Evolutionary conservation across 2,113 vertebrate species (phyloP).

Genomic region (Taxidea taxus): DNA sequence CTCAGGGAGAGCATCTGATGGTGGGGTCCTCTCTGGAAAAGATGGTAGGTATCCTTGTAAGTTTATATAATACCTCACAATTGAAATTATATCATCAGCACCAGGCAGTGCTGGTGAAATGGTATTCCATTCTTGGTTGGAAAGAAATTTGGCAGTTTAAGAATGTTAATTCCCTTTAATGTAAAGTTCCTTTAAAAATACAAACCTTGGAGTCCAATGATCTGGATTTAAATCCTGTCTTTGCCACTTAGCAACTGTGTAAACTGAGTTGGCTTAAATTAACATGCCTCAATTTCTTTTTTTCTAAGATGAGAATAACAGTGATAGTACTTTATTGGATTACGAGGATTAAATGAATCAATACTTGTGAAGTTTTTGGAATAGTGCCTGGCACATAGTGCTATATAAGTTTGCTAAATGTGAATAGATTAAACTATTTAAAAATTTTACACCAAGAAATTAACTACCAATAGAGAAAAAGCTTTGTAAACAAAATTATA

Average conservation of each 20-base stretch:
- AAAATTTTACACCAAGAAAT: not conserved
- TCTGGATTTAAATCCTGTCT: not conserved
- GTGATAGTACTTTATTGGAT: not conserved
- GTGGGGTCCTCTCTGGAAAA: conserved; percentile 1
- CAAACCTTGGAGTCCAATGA: not conserved
- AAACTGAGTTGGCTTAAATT: not conserved
- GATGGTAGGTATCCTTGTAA: not conserved
- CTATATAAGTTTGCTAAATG: not conserved
- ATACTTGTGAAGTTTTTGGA: not conserved
- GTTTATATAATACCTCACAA: not conserved
- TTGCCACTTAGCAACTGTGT: not conserved
- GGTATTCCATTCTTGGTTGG: not conserved
- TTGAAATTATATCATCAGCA: not conserved
- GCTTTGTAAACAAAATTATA: not conserved
- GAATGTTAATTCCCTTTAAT: not conserved
- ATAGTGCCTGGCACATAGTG: not conserved
- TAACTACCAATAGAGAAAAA: not conserved
- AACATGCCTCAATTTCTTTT: not conserved
- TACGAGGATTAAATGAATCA: not conserved
- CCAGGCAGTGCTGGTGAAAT: not conserved
- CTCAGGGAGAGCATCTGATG: not conserved
- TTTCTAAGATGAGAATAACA: not conserved
- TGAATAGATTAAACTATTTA: not conserved
- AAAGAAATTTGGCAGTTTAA: not conserved
- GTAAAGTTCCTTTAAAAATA: not conserved